phyloP scores from a whole-genome alignment of 1,140 invertebrate genomes.

The Macrobrachium nipponense region DNA sequence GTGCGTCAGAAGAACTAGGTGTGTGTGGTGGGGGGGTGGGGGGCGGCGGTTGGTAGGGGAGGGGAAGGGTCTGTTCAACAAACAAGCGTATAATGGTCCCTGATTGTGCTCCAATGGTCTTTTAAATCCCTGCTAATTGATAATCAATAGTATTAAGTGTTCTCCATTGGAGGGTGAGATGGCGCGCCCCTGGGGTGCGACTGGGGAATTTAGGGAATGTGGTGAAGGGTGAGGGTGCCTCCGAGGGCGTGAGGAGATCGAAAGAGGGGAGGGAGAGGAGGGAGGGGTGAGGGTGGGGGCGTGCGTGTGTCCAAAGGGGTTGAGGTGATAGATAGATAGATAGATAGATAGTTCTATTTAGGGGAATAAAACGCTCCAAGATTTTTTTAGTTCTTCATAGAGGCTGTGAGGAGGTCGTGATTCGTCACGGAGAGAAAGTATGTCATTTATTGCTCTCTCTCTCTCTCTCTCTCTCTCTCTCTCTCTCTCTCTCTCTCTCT shows the following conservation, averaged over 20 bases:
- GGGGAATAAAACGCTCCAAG: too few relatives aligned
- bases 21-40: too few relatives aligned
- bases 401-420: neutral
- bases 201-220: neutral
- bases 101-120: too few relatives aligned
- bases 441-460: neutral
- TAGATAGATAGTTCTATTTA: too few relatives aligned
- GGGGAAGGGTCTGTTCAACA: too few relatives aligned
- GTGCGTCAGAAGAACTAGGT: too few relatives aligned
- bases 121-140: too few relatives aligned
- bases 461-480: neutral
- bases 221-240: neutral
- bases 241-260: neutral
- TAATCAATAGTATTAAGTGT: too few relatives aligned
- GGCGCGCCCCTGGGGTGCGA: neutral
- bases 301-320: too few relatives aligned
- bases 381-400: neutral
- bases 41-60: too few relatives aligned
- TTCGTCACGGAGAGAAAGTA: neutral
- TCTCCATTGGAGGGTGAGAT: neutral
- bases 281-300: neutral
- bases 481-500: slow-evolving; percentile 8
- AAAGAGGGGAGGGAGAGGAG: neutral
- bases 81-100: too few relatives aligned
- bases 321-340: too few relatives aligned